Evolutionary conservation across 2,113 vertebrate genomes (phyloP).

Genomic region (Sclerurus mexicanus): DNA sequence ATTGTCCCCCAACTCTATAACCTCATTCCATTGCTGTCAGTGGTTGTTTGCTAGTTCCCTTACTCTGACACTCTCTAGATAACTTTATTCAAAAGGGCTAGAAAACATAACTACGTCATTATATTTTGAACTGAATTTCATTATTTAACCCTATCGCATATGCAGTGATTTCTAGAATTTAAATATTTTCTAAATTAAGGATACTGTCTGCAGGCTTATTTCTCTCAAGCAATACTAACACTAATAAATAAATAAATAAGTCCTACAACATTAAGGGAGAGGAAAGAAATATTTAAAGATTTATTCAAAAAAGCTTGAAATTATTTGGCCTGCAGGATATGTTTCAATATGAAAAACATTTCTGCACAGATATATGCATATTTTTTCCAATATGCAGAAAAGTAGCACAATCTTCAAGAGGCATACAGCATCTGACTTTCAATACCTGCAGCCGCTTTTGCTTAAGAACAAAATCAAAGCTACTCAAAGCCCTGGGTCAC

Average conservation of each 20-base stretch:
- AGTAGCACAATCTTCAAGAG: constrained; percentile 19
- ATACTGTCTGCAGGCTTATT: background rate
- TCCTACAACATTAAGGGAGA: background rate
- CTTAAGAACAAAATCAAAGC: constrained; percentile 24
- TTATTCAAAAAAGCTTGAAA: constrained; percentile 29
- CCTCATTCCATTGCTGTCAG: background rate
- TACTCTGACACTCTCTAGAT: background rate
- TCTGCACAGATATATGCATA: background rate
- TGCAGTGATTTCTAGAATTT: background rate
- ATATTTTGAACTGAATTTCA: background rate
- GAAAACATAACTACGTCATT: background rate
- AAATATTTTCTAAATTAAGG: constrained; percentile 19
- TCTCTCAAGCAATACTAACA: background rate
- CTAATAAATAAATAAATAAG: background rate
- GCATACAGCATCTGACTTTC: background rate
- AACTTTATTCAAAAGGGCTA: background rate
- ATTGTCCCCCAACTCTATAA: background rate
- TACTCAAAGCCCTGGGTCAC: background rate
- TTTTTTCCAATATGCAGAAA: constrained; percentile 4
- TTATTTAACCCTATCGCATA: background rate
- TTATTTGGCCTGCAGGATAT: constrained; percentile 23
- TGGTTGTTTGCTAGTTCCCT: background rate
- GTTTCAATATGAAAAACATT: constrained; percentile 35
- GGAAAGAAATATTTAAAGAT: constrained; percentile 6
- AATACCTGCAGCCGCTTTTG: background rate